Base-by-base conservation (phyloP, 2,888 invertebrate species). In the Eupeodes latifasciatus region DNA sequence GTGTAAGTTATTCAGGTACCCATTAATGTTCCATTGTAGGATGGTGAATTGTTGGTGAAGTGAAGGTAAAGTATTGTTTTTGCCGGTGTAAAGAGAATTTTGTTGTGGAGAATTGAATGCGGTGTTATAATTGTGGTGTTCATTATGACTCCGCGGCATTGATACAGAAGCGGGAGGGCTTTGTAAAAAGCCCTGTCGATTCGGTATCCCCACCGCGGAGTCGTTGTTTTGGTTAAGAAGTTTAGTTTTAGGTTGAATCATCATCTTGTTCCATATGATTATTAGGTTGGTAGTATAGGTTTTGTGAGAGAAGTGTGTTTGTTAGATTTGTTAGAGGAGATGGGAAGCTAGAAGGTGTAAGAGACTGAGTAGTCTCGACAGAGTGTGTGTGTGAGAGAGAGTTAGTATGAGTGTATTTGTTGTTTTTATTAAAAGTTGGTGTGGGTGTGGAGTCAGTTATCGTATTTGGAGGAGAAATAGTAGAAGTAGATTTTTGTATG, bases 1-100 rank as follows among this genome's bases (percentile, higher is more conserved):
- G 61, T 72, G 80, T 80, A 74, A 1, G 44, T 79, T 71, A 49
- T 79, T 69, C n/a, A 61, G 14, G 40, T 74, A 74, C 47, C 72
- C 72, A 49, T 80, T 80, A n/a, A 74, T 16, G 49, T 80, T 80
- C 74, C 72, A 80, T 49, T 80, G 72, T 1, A 80, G 72, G 14
- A 74, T 49, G 36, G 14, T 64, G 57, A 80, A 19, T 19, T 7
- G 47, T 80, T 69, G 61, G 69, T 61, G 14, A 16, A 47, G 55
- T 40, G 57, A 67, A 55, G 12, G 53, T 19, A 53, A 10, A 19
- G 53, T 27, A n/a, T 16, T 64, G 9, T 40, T 40, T 27, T 27
- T 27, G 27, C 27, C 27, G 27, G 9, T 40, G 40, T 40, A 40
- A 40, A 40, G 40, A 40, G 40, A 40, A 40, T 40, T 40, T 40